Evolutionary conservation across 2,797 vertebrate species (phyloP), one percentile per base, ranked within the genome.

Genomic region (Peromyscus aztecus): DNA sequence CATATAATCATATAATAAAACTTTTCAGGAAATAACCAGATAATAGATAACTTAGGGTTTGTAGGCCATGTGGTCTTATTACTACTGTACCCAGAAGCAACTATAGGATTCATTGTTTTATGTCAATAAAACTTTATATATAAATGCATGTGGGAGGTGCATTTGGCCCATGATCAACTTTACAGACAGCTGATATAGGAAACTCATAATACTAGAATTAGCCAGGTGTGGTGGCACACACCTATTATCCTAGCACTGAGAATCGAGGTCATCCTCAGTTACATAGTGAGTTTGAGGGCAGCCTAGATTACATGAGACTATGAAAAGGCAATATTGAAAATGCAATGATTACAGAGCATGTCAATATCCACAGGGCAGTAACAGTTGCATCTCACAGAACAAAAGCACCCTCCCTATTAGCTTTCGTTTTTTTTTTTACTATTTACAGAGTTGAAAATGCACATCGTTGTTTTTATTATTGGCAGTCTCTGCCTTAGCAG

Each of bases 61-160:
- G 40, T 4, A 46, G 23, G 78, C 3, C 63, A 69, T 91, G 17
- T 69, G 63, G 6, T 24, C 17, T 76, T 29, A 87, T n/a, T 71
- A 6, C 52, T 23, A 27, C 40, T 63, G 6, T 63, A 49, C 19
- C 57, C 75, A 65, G 88, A 90, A 78, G 46, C 31, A 65, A 43
- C 31, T 65, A 2, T 52, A 52, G 16, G 34, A 78, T 12, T 43
- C 7, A 31, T 27, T 43, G 29, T 29, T 57, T 14, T 57, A 34
- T 87, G 37, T 87, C 73, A 69, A 29, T 87, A 87, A 80, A 93
- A 59, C 29, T 46, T 65, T 67, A 87, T 87, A 34, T 73, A 40
- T 29, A 61, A 94, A 75, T 37, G 8, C 24, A 31, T 29, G 9
- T 88, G 31, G 31, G 24, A 49, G 40, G 63, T 59, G 0, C 17